These are phyloP conservation scores for Orbicella faveolata DNA, from an alignment of 64 coral and sea anemone species.

Conservation along the genomic window DNA sequence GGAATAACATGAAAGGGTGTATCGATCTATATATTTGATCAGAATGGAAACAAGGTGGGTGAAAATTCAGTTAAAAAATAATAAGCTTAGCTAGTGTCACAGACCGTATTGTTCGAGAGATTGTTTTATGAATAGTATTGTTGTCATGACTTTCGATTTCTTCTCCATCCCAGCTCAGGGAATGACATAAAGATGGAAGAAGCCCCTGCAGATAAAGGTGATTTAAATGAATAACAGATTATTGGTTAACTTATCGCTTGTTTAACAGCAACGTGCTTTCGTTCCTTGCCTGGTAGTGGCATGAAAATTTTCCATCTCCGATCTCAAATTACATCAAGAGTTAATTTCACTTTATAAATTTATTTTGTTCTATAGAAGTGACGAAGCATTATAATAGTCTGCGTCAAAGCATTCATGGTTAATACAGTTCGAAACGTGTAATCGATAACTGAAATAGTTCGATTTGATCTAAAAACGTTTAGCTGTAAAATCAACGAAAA, in stretches of 20 bases:
- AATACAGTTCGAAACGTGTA: too few relatives aligned
- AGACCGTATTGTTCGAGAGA: background rate
- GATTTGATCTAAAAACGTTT: too few relatives aligned
- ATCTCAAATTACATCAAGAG: too few relatives aligned
- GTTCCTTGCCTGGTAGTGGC: background rate
- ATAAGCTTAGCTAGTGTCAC: too few relatives aligned
- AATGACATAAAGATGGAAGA: slow-evolving; percentile 37
- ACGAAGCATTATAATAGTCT: too few relatives aligned
- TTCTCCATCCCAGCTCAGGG: background rate
- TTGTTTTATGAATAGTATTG: slow-evolving; percentile 16
- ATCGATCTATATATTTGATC: background rate
- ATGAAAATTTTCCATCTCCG: background rate
- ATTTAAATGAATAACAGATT: background rate
- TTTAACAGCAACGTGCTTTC: background rate
- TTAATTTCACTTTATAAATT: too few relatives aligned
- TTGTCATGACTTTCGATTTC: slow-evolving; percentile 32
- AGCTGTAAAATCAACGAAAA: too few relatives aligned
- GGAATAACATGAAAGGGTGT: background rate
- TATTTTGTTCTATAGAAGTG: too few relatives aligned
- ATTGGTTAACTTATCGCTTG: background rate
- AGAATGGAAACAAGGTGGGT: slow-evolving; percentile 55
- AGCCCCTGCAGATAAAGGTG: slow-evolving; percentile 41
- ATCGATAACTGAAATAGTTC: too few relatives aligned
- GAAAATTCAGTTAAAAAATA: background rate
- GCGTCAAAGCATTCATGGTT: too few relatives aligned